phyloP scores from a whole-genome alignment of 2,797 vertebrate species.

The Sparidentex hasta region DNA sequence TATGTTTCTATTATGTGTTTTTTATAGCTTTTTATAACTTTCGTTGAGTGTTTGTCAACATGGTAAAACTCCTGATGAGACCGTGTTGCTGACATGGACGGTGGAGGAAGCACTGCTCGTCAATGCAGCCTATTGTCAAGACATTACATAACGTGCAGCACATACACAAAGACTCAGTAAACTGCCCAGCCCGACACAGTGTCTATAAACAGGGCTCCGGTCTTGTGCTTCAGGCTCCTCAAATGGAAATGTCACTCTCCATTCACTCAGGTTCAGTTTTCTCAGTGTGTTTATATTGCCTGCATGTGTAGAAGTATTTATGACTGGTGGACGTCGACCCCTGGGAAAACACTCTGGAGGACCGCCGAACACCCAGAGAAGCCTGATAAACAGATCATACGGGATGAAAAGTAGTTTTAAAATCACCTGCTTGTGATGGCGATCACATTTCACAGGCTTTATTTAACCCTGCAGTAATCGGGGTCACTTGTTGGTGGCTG shows the following conservation, averaged over 20 bases:
- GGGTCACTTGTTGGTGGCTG: too few relatives aligned
- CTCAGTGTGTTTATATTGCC: not conserved
- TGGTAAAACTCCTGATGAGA: not conserved
- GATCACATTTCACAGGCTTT: too few relatives aligned
- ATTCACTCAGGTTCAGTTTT: not conserved
- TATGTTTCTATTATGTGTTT: too few relatives aligned
- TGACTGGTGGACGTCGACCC: not conserved
- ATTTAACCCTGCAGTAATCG: too few relatives aligned
- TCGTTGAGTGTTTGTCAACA: not conserved
- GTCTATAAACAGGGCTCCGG: not conserved
- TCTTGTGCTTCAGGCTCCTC: not conserved
- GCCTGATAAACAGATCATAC: not conserved
- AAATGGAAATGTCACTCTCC: not conserved
- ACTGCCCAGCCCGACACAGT: not conserved
- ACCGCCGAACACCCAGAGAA: not conserved
- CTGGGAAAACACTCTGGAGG: not conserved
- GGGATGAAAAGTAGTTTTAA: too few relatives aligned
- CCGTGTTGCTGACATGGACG: constrained; percentile 1
- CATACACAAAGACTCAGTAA: constrained; percentile 17
- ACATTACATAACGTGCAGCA: constrained; percentile 48
- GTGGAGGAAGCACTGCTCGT: constrained; percentile 33
- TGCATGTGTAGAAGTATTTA: not conserved
- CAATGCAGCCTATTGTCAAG: constrained; percentile 49
- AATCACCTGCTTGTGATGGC: too few relatives aligned
- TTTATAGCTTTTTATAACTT: not conserved